Evolutionary conservation across 2,888 invertebrate genomes (phyloP), one percentile per base, ranked within the genome.

Genomic region (Perizoma affinitatum): DNA sequence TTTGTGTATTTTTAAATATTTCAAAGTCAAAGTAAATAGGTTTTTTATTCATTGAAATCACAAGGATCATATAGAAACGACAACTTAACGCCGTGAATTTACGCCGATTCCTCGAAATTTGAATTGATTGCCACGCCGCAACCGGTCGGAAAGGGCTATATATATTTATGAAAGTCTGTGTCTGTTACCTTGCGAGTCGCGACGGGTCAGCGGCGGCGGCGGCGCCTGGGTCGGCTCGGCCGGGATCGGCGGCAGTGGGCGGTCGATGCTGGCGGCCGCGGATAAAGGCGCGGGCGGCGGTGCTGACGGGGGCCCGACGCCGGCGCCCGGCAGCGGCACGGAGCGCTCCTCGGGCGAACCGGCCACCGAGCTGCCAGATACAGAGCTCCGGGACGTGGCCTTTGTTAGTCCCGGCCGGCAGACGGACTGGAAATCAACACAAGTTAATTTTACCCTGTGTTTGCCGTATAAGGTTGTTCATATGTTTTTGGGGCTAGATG

Each of bases 151-250:
- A 22, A 22, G 22, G 22, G 22, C 3, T 22, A 22, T 2, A 2
- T 22, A 22, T 22, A 22, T 2, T 22, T 22, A 22, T 22, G 22
- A 22, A 22, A 22, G 22, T 22, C 22, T 22, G 22, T 22, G 22
- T n/a, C n/a, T n/a, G n/a, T 71, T 83, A 95, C 95, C 94, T 92
- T 96, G 96, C 41, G 96, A 96, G 76, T 96, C 96, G 46, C 96
- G 93, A 47, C 96, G 93, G 0, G 90, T 80, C 50, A 92, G 82
- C 33, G 91, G 91, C 33, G 91, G 91, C 45, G 91, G 92, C 34
- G 92, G 91, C 4, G 92, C 89, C 71, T 90, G 90, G 36, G 87
- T 68, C 1, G 93, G 93, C 71, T 93, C 92, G 0, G 92, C 94
- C 0, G 94, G 94, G 62, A 94, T 94, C 38, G 94, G 94, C 54